Base-by-base conservation (phyloP, 1,140 invertebrate species). In the Eupristina koningsbergeri region DNA sequence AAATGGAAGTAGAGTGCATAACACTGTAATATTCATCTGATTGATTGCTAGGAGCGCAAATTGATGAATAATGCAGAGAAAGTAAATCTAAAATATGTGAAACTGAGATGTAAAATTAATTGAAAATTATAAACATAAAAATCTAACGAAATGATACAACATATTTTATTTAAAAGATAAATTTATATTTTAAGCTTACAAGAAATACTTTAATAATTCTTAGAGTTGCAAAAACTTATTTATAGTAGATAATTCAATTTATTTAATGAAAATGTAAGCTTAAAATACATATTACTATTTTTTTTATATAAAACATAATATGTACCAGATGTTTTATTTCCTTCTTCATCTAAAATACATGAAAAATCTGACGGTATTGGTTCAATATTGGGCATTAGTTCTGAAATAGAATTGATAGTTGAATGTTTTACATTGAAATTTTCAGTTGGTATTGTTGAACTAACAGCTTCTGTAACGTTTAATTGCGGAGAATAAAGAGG, bases 21-120 rank as follows among this genome's bases (percentile, higher is more conserved):
- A 91, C 86, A 83, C 86, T 90, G 85, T 91, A 92, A 71, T 91
- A 92, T 86, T 92, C 91, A 9, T 89, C 88, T 7, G 89, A 87
- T 39, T 85, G 83, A 71, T 91, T 89, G 71, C 47, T 86, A 64
- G 87, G 85, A 19, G 87, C 45, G 77, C 87, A 91, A 77, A 91
- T 88, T 81, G 91, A 86, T 8, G 92, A 89, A 64, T 92, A 93
- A 80, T 92, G 91, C 6, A 93, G 80, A 2, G 91, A 90, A 0
- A 90, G 85, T 73, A 91, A 88, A 82, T 93, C 91, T 89, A 67
- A 3, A 87, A 87, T 34, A 77, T 83, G 85, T 19, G 74, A 84
- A 80, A 84, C 74, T 85, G 45, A 79, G n/a, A 80, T 84, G 53
- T 80, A 83, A 67, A 80, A 53, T 85, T 85, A 86, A 80, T 86